Conservation (phyloP, 2,797 vertebrate species). For the Hephaestus fuliginosus region DNA sequence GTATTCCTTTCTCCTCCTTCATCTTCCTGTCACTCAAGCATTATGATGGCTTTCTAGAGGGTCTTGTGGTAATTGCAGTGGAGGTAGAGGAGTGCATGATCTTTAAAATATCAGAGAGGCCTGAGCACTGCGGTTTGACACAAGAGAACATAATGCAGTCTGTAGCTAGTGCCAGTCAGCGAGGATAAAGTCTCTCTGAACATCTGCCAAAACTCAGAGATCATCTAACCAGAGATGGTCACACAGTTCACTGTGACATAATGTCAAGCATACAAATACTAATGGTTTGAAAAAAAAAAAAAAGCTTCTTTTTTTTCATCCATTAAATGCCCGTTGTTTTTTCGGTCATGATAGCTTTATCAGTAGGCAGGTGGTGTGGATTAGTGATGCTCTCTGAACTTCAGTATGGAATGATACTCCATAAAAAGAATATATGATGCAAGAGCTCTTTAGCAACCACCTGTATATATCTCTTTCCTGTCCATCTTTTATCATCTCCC, state of each 20-base stretch:
- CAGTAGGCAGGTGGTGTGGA: constrained; percentile 48
- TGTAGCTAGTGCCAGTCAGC: constrained; percentile 37
- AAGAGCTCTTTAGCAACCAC: neutral
- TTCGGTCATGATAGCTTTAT: constrained; percentile 51
- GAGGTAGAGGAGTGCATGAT: neutral
- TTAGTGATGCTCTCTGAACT: constrained; percentile 48
- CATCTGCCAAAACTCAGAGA: constrained; percentile 69
- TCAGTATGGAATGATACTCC: constrained; percentile 27
- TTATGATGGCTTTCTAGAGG: neutral
- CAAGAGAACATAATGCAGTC: constrained; percentile 26
- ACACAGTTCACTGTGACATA: constrained; percentile 58
- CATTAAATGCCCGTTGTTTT: constrained; percentile 57
- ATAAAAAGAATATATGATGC: constrained; percentile 16
- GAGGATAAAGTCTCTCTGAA: constrained; percentile 61
- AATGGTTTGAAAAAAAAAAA: constrained; percentile 45
- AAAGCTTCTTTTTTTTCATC: constrained; percentile 34
- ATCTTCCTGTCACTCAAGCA: neutral
- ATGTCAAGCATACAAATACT: constrained; percentile 53
- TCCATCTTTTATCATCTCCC: constrained; percentile 4
- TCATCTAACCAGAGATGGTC: constrained; percentile 56
- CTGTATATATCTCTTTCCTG: neutral
- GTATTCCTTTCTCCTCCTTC: neutral
- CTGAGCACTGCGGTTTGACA: neutral
- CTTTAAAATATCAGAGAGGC: constrained; percentile 19
- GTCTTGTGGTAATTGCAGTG: neutral